Base-by-base conservation (phyloP, 1,140 invertebrate species). In the Aphidius gifuensis region DNA sequence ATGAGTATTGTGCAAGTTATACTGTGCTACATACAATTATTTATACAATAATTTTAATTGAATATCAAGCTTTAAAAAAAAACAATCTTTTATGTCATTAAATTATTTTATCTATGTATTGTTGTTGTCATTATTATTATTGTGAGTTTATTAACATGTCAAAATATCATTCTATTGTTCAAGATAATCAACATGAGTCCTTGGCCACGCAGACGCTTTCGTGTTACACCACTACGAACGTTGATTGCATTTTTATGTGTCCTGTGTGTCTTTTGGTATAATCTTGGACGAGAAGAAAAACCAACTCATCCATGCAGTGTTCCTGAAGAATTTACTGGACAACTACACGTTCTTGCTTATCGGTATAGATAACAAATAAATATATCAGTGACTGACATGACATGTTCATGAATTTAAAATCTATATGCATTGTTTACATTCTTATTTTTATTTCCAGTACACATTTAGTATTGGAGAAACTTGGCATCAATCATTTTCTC, bases 401-500 rank as follows among this genome's bases (percentile, higher is more conserved):
- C 8, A 53, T 50, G 16, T 16, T 0, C 16, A 54, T 11, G 47
- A 40, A 1, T 16, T 42, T 39, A 50, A 45, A 9, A 21, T 51
- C 23, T 9, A 9, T 60, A 50, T 40, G 6, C 43, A 44, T 6
- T 16, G 23, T 32, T 32, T 32, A 32, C 23, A 32, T 32, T 32
- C 0, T 32, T 32, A 1, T 32, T 39, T 53, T 32, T 53, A 49
- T 53, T 40, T 61, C 44, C 53, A 78, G 76, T 64, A 69, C 69
- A 43, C 75, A 78, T 50, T 62, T 71, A 54, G 73, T 77, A n/a
- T 58, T 78, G 21, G 67, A 71, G 21, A 75, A 76, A 44, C 60
- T 76, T 23, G 71, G 69, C 2, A 65, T 77, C 40, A 72, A 75
- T n/a, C 75, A 78, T 67, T 78, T 77, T 65, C 66, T 78, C n/a